Evolutionary conservation across 2,888 invertebrate species (phyloP), one percentile per base, ranked within the genome.

Genomic region (Drosophila hamatofila): DNA sequence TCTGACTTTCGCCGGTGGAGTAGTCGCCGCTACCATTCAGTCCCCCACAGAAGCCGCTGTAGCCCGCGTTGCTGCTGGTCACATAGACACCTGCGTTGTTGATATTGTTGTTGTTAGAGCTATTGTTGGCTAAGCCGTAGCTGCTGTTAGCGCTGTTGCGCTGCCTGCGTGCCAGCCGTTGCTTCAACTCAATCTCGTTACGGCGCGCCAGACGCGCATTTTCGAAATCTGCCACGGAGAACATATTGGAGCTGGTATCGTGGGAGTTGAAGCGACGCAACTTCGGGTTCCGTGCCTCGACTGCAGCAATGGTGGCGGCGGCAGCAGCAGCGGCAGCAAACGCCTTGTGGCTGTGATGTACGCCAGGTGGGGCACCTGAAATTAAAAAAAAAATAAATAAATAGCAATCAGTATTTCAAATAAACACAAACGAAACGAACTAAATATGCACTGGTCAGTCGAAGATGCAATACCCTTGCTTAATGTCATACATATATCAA

Each of bases 191-290:
- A 67, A 92, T 91, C 84, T 93, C 93, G 72, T 93, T 93, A 49
- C 93, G 92, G 23, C 93, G 85, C 39, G 92, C 93, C 62, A 93
- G 81, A 42, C 93, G 91, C 44, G 93, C 93, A 82, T 93, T 92
- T 82, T 93, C 93, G 78, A 93, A 93, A 71, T 93, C 93, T 2
- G 93, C 92, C 52, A 93, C 93, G 44, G 93, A 93, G 88, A 93
- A 93, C 93, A 93, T 93, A 80, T 93, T 93, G 35, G 93, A 92
- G 82, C 93, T 93, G 16, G 92, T 92, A 61, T 93, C 93, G 76
- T 93, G 93, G 69, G 93, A 93, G 85, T 93, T 93, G 67, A 92
- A 93, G 39, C 93, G 90, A 63, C 93, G 88, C 78, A 93, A 70
- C 76, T 93, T 93, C 14, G 93, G 91, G 68, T 93, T 93, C 57